Evolutionary conservation across 2,888 invertebrate species (phyloP).

Genomic region (Brachylomia viminalis): DNA sequence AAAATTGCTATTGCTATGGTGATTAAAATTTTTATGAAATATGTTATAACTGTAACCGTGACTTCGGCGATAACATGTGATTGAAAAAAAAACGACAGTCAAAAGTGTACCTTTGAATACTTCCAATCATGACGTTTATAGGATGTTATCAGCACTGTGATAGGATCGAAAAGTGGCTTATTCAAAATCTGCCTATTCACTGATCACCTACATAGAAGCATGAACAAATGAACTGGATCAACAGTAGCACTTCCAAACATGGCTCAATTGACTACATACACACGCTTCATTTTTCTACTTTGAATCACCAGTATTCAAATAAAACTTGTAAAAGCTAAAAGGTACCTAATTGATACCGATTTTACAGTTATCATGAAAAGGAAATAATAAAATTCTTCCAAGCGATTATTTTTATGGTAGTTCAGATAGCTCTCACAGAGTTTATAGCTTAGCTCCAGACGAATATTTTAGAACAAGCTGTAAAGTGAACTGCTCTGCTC

Average conservation of each 20-base stretch:
- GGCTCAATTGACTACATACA: background rate
- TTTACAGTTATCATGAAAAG: conserved; percentile 5
- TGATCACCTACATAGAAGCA: background rate
- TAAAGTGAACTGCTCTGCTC: conserved; percentile 22
- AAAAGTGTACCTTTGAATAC: conserved; percentile 2
- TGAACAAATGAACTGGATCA: too few species aligned
- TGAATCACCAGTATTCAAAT: background rate
- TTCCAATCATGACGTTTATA: background rate
- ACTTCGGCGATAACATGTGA: background rate
- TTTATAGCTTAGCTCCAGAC: conserved; percentile 40
- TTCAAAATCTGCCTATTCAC: background rate
- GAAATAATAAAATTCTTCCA: conserved; percentile 9
- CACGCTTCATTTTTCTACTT: background rate
- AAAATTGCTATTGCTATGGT: conserved; percentile 26
- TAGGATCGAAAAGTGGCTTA: background rate
- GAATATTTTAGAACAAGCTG: conserved; percentile 28
- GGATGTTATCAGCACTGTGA: background rate
- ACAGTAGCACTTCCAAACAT: too few species aligned
- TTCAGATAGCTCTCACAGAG: background rate
- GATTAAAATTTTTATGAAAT: conserved; percentile 31
- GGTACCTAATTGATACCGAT: background rate
- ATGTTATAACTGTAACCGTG: background rate
- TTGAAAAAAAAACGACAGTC: background rate
- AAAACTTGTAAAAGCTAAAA: background rate
- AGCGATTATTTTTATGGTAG: conserved; percentile 20